These are phyloP conservation scores for Psammodynastes pulverulentus DNA, from an alignment of 2,113 vertebrate genomes.

Conservation along the genomic window DNA sequence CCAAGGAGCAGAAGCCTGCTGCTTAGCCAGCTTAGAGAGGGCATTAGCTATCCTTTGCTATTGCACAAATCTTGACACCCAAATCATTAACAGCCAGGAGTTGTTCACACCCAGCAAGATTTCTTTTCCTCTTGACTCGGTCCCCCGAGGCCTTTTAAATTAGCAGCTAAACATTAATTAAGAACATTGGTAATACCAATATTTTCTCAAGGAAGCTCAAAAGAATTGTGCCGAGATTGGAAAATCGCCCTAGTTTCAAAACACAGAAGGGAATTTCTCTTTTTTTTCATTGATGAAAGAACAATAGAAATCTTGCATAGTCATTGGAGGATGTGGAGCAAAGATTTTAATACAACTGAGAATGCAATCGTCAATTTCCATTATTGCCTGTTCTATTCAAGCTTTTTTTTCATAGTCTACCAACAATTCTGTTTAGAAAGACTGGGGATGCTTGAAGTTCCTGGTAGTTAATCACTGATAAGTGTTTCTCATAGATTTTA, in stretches of 20 bases:
- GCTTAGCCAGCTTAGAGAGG: constrained; percentile 51
- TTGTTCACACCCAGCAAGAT: background rate
- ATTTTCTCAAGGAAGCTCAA: constrained; percentile 24
- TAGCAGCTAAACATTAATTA: constrained; percentile 25
- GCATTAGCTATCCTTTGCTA: constrained; percentile 45
- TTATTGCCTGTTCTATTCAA: background rate
- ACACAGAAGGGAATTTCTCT: constrained; percentile 30
- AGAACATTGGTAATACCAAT: constrained; percentile 34
- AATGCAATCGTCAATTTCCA: background rate
- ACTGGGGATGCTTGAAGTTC: background rate
- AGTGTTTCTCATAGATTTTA: background rate
- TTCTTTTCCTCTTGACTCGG: background rate
- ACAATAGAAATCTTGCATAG: background rate
- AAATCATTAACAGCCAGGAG: constrained; percentile 7
- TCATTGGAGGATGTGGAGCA: background rate
- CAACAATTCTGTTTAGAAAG: background rate
- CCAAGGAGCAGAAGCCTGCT: constrained; percentile 30
- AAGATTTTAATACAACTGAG: background rate
- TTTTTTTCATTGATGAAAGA: background rate
- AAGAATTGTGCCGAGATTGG: constrained; percentile 32
- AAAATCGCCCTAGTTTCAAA: constrained; percentile 12
- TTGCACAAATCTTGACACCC: constrained; percentile 25
- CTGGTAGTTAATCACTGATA: background rate
- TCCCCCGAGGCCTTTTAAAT: background rate
- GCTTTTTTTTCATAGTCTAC: background rate